Evolutionary conservation across 2,888 invertebrate genomes (phyloP), one percentile per base, ranked within the genome.

Genomic region (Norana najaformis): DNA sequence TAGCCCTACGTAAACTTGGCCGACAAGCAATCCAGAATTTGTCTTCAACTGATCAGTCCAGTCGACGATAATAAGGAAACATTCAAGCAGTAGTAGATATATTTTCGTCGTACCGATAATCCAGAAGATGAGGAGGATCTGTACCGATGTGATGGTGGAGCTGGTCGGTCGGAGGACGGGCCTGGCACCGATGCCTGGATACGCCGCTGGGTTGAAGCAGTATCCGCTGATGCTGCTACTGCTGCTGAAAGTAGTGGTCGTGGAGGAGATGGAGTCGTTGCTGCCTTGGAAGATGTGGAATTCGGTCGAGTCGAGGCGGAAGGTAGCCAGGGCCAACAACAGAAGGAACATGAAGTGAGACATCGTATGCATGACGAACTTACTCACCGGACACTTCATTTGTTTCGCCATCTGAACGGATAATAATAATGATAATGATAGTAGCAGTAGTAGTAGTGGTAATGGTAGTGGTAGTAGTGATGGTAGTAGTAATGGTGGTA

Each of bases 301-400:
- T 16, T 85, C 85, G 85, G 36, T 85, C 6, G 85, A 85, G 37
- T 92, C 93, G 83, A 92, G 88, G 16, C 92, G 96, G 91, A 96
- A 95, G 92, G 96, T 96, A 47, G 97, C 97, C 90, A 96, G 95
- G 11, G 96, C 92, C 90, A 96, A 95, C 91, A 96, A 93, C 2
- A 95, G 92, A 47, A 96, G 95, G 94, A 97, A 97, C 89, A 96
- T 94, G 88, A 96, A 93, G 93, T 96, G 96, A 18, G 96, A 96
- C 20, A 96, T 95, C n/a, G 96, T 95, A 92, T 96, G 96, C 90
- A 96, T 96, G 92, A 97, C 95, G 95, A 96, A 96, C 94, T 96
- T 96, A 94, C 96, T 96, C 92, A 96, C 95, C 82, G 97, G 97
- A 92, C 96, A 94, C 95, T 93, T 1, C 91, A 93, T 88, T 37